A percentile compares a stretch with the other conserved stretches of the same genome.
Evolutionary conservation across 2,888 invertebrate species (phyloP).

Genomic region (Archips crataeganus): DNA sequence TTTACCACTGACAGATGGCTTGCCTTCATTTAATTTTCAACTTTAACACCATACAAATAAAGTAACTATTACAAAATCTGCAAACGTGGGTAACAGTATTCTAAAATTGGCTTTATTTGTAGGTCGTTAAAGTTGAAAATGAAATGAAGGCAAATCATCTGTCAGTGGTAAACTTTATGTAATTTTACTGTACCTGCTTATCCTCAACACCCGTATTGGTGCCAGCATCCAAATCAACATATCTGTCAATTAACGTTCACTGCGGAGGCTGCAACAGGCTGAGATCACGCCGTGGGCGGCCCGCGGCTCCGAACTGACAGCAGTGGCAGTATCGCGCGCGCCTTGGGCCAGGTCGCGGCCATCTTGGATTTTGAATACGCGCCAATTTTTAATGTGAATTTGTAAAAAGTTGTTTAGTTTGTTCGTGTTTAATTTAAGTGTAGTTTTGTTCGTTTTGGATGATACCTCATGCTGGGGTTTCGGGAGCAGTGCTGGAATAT

Average conservation of each 20-base stretch:
- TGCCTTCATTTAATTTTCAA: too few species aligned
- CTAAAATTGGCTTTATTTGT: too few species aligned
- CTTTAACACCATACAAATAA: too few species aligned
- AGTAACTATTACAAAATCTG: too few species aligned
- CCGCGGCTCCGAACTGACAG: conserved; percentile 23
- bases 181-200: too few species aligned
- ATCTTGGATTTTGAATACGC: conserved; percentile 51
- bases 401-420: conserved; percentile 11
- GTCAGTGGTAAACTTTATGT: too few species aligned
- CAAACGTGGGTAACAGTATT: too few species aligned
- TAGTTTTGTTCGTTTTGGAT: conserved; percentile 27
- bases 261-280: conserved; percentile 60
- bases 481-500: conserved; percentile 47
- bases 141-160: too few species aligned
- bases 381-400: conserved; percentile 47
- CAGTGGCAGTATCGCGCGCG: conserved; percentile 62
- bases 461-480: conserved; percentile 60
- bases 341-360: conserved; percentile 58
- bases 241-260: conserved; percentile 32
- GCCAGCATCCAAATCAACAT: conserved; percentile 34
- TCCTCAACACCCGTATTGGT: conserved; percentile 19
- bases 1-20: too few species aligned
- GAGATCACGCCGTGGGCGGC: conserved; percentile 40
- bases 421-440: conserved; percentile 9
- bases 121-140: too few species aligned